Evolutionary conservation across 2,797 vertebrate genomes (phyloP).

Genomic region (Phalanger gymnotis): DNA sequence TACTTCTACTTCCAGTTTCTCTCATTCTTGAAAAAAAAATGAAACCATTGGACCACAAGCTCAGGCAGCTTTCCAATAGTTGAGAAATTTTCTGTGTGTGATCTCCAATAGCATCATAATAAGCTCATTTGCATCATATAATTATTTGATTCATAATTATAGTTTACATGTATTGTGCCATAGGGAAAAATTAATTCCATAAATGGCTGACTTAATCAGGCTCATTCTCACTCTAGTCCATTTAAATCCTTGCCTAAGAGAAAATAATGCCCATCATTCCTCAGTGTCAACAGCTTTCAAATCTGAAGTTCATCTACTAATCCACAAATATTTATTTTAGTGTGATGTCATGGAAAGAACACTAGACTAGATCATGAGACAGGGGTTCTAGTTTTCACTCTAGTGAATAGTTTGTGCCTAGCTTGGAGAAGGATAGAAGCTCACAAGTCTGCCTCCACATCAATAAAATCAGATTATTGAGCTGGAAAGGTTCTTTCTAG

Average conservation of each 20-base stretch:
- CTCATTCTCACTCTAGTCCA: slow-evolving; percentile 15
- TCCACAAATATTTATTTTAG: background rate
- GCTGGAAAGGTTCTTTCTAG: background rate
- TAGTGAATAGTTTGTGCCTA: background rate
- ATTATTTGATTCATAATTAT: slow-evolving; percentile 70
- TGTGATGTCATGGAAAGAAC: background rate
- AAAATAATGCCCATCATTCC: background rate
- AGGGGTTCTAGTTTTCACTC: background rate
- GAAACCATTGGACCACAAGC: slow-evolving; percentile 56
- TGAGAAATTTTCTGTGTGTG: slow-evolving; percentile 59
- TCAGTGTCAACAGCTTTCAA: background rate
- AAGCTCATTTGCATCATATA: slow-evolving; percentile 65
- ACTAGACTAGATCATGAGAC: background rate
- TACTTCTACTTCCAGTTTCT: background rate
- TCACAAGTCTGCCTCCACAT: background rate
- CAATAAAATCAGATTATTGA: background rate
- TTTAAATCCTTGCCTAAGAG: slow-evolving; percentile 13
- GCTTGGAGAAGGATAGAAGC: background rate
- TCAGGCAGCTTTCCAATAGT: slow-evolving; percentile 56
- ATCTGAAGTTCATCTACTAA: background rate
- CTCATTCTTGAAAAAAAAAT: background rate
- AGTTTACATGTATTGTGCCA: slow-evolving; percentile 52
- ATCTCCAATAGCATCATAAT: slow-evolving; percentile 62
- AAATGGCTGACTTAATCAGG: slow-evolving; percentile 47
- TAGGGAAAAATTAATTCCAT: slow-evolving; percentile 48